phyloP scores from a whole-genome alignment of 2,888 invertebrate species.

The Hirtodrosophila histrioides region DNA sequence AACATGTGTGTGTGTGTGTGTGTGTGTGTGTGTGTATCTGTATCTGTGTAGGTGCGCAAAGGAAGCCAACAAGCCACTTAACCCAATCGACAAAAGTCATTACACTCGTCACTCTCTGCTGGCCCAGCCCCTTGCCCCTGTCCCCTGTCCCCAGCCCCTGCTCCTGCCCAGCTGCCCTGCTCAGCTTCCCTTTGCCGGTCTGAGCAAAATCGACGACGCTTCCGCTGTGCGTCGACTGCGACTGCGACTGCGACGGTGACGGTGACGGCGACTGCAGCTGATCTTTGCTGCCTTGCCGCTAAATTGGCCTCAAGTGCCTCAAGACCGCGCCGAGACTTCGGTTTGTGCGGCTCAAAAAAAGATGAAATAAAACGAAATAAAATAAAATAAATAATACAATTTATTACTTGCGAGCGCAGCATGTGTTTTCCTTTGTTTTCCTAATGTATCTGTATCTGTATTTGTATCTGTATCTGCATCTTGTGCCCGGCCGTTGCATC shows the following conservation, averaged over 20 bases:
- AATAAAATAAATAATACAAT: slow-evolving; percentile 80
- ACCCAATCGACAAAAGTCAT: slow-evolving; percentile 84
- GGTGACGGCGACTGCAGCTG: slow-evolving; percentile 40
- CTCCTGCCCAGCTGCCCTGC: not conserved
- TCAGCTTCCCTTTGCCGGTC: slow-evolving; percentile 25
- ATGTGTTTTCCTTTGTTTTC: slow-evolving; percentile 42
- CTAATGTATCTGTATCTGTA: slow-evolving; percentile 35
- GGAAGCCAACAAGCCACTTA: slow-evolving; percentile 82
- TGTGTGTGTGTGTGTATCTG: slow-evolving; percentile 26
- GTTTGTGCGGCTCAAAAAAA: not conserved
- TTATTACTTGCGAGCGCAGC: slow-evolving; percentile 58
- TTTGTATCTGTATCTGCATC: slow-evolving; percentile 40
- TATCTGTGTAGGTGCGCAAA: slow-evolving; percentile 61
- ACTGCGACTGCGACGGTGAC: slow-evolving; percentile 19
- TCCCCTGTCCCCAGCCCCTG: slow-evolving; percentile 2
- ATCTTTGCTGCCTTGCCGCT: slow-evolving; percentile 46
- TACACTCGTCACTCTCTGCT: slow-evolving; percentile 80
- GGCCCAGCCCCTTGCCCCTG: slow-evolving; percentile 7
- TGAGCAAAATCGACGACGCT: slow-evolving; percentile 61
- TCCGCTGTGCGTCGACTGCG: slow-evolving; percentile 61
- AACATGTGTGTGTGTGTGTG: slow-evolving; percentile 34
- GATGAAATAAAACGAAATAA: slow-evolving; percentile 42
- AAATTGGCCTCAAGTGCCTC: slow-evolving; percentile 69
- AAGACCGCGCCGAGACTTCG: slow-evolving; percentile 18
- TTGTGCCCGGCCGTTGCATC: slow-evolving; percentile 46